Conservation (phyloP, 2,797 vertebrate genomes). For the Microctenopoma steveboyesi region DNA sequence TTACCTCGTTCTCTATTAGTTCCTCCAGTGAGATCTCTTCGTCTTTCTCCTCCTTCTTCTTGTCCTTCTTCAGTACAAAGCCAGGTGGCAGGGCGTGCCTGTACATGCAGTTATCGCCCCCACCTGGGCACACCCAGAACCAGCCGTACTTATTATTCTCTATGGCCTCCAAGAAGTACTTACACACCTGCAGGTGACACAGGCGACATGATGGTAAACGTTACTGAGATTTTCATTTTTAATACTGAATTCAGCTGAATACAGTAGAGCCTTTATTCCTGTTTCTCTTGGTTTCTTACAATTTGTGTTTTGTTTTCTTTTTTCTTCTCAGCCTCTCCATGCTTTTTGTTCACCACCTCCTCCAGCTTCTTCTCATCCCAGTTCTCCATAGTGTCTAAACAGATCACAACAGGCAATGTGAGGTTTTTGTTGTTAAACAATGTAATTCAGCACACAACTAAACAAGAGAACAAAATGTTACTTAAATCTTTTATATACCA, state of each 20-base stretch:
- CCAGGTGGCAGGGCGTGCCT: conserved; percentile 95
- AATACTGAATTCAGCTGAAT: not conserved
- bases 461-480: too few relatives aligned
- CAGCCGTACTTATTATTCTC: conserved; percentile 98
- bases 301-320: conserved; percentile 95
- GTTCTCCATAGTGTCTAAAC: conserved; percentile 97
- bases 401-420: not conserved
- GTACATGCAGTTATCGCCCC: conserved; percentile 94
- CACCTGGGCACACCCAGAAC: conserved; percentile 97
- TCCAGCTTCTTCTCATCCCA: conserved; percentile 99
- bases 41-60: conserved; percentile 95
- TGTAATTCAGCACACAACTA: not conserved
- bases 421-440: not conserved
- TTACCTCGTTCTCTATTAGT: conserved; percentile 96
- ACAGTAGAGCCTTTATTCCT: not conserved
- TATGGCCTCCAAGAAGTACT: conserved; percentile 95
- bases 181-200: conserved; percentile 88
- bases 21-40: conserved; percentile 98
- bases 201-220: not conserved
- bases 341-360: conserved; percentile 97
- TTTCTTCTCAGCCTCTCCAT: conserved; percentile 96
- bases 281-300: conserved; percentile 71
- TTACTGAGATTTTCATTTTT: not conserved
- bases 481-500: too few relatives aligned
- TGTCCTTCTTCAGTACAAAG: conserved; percentile 96